These are phyloP conservation scores for Laticauda laticaudata DNA, from an alignment of 2,113 vertebrate genomes.

Conservation along the genomic window DNA sequence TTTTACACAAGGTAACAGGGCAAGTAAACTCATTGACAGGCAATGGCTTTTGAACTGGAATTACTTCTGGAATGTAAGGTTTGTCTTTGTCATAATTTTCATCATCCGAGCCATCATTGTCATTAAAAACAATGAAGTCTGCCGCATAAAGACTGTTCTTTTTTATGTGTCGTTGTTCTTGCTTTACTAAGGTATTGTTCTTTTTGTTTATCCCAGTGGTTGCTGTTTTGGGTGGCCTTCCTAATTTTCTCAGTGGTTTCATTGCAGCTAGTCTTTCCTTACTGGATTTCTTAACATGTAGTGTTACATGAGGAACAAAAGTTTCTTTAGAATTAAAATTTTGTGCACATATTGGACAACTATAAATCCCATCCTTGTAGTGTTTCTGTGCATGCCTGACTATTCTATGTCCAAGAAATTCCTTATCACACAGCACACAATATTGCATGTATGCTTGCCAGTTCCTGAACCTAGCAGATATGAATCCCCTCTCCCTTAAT, in stretches of 20 bases:
- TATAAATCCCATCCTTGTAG: slow-evolving; percentile 85
- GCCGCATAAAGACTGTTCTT: slow-evolving; percentile 78
- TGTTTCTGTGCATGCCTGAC: slow-evolving; percentile 96
- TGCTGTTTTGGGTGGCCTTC: slow-evolving; percentile 77
- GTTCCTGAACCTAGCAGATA: slow-evolving; percentile 92
- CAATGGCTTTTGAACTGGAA: slow-evolving; percentile 63
- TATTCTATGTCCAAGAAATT: slow-evolving; percentile 95
- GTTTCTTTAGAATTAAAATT: slow-evolving; percentile 90
- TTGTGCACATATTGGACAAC: slow-evolving; percentile 92
- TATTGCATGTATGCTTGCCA: slow-evolving; percentile 99
- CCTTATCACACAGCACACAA: slow-evolving; percentile 95
- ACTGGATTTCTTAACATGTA: slow-evolving; percentile 94
- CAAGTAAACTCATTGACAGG: slow-evolving; percentile 84
- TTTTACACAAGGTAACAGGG: slow-evolving; percentile 88
- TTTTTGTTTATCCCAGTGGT: slow-evolving; percentile 73
- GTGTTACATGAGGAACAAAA: slow-evolving; percentile 90
- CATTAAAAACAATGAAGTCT: slow-evolving; percentile 76
- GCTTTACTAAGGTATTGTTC: slow-evolving; percentile 73
- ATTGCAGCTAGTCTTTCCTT: slow-evolving; percentile 92
- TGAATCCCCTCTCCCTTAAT: slow-evolving; percentile 87
- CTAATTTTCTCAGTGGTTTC: slow-evolving; percentile 84
- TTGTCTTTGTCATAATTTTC: slow-evolving; percentile 76
- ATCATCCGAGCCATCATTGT: slow-evolving; percentile 73
- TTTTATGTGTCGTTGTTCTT: slow-evolving; percentile 77
- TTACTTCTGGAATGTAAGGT: slow-evolving; percentile 71